Percentiles rank a stretch among this genome's conserved stretches.
Conservation (phyloP, 92 coral and sea anemone species). For the Porites lobata region DNA sequence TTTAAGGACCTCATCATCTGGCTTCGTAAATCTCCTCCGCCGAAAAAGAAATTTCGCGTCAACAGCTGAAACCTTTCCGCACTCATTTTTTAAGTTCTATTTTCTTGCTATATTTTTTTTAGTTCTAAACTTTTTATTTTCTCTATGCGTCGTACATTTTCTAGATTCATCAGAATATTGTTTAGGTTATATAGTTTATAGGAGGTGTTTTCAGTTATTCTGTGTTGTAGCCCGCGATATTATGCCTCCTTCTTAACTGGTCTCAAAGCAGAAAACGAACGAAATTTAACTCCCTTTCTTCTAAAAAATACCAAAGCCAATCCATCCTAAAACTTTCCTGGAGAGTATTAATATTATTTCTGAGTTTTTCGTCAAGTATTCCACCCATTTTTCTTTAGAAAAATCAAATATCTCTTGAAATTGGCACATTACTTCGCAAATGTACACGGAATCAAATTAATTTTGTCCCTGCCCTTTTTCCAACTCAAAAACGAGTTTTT, state of each 20-base stretch:
- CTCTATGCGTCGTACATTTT: not conserved
- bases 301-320: not conserved
- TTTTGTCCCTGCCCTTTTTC: not conserved
- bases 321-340: not conserved
- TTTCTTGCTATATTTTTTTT: not conserved
- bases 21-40: not conserved
- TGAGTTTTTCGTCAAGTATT: not conserved
- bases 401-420: conserved; percentile 25
- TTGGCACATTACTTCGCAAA: conserved; percentile 7
- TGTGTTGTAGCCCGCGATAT: not conserved
- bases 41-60: not conserved
- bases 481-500: not conserved
- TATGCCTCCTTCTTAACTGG: not conserved
- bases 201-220: not conserved
- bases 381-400: conserved; percentile 13
- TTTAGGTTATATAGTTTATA: not conserved
- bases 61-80: not conserved
- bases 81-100: not conserved
- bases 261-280: not conserved
- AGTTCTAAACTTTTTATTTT: not conserved
- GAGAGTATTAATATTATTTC: not conserved
- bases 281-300: not conserved
- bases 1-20: not conserved
- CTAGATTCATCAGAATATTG: not conserved
- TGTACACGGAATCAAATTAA: not conserved